A percentile compares a stretch with the other conserved stretches of the same genome.
phyloP scores from a whole-genome alignment of 2,797 vertebrate species.

The Glossophaga mutica region DNA sequence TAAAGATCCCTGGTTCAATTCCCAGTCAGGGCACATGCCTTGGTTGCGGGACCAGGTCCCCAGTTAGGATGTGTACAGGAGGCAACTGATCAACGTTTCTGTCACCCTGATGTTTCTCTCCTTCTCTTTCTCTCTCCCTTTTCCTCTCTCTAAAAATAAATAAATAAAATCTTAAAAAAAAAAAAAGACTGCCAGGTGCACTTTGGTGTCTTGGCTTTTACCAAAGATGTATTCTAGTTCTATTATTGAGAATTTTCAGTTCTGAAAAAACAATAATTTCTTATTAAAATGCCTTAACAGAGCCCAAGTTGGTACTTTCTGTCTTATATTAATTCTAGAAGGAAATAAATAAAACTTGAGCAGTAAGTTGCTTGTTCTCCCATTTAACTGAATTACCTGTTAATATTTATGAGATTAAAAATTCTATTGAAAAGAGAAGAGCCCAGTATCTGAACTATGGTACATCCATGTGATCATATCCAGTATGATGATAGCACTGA shows the following conservation, averaged over 20 bases:
- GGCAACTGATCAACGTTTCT: neutral
- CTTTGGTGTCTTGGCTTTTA: slow-evolving; percentile 14
- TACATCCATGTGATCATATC: neutral
- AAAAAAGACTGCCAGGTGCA: neutral
- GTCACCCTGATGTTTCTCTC: neutral
- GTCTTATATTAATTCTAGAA: slow-evolving; percentile 32
- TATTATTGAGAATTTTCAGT: slow-evolving; percentile 22
- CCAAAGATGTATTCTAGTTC: slow-evolving; percentile 9
- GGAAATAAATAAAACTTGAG: slow-evolving; percentile 52
- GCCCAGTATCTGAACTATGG: neutral
- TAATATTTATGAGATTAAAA: slow-evolving; percentile 10
- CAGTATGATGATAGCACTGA: neutral
- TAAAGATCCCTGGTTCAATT: neutral
- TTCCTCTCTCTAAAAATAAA: neutral
- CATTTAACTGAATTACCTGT: slow-evolving; percentile 36
- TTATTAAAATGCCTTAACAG: slow-evolving; percentile 41
- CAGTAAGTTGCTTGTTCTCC: slow-evolving; percentile 4
- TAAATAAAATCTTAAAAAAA: too few species aligned
- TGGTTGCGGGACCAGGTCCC: neutral
- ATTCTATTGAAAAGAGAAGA: slow-evolving; percentile 10
- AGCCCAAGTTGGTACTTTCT: slow-evolving; percentile 41
- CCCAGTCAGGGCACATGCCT: neutral
- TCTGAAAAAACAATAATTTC: slow-evolving; percentile 24
- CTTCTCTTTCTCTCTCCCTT: neutral
- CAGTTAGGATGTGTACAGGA: neutral